phyloP scores from a whole-genome alignment of 2,113 vertebrate genomes.

The Chionodraco myersi region DNA sequence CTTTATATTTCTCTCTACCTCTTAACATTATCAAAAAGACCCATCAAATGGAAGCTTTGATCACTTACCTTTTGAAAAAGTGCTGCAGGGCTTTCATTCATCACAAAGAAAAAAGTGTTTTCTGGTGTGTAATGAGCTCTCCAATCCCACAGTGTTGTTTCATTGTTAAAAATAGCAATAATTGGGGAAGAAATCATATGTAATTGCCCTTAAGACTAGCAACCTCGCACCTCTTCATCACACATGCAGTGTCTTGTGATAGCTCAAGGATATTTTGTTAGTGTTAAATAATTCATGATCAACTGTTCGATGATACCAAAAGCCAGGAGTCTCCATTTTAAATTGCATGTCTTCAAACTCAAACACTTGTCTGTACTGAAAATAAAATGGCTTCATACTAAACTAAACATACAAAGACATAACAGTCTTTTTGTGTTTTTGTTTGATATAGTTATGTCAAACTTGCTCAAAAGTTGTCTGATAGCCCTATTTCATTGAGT shows the following conservation, averaged over 20 bases:
- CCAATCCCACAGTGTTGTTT: background rate
- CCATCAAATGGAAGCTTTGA: background rate
- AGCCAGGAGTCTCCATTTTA: background rate
- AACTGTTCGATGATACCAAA: background rate
- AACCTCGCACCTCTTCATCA: background rate
- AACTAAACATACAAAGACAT: background rate
- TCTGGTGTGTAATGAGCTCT: conserved; percentile 4
- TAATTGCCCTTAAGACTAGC: background rate
- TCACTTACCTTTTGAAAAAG: background rate
- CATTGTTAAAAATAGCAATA: background rate
- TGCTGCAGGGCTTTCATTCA: background rate
- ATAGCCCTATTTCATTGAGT: background rate
- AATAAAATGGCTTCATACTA: background rate
- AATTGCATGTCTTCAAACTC: background rate
- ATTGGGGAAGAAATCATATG: background rate
- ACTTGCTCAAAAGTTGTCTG: background rate
- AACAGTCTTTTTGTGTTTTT: background rate
- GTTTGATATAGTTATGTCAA: background rate
- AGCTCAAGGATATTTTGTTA: background rate
- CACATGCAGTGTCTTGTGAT: background rate
- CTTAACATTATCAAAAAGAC: background rate
- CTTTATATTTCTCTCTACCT: background rate
- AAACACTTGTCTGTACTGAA: background rate
- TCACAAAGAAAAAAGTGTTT: background rate
- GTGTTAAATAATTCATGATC: background rate